Percentiles rank a stretch among this genome's conserved stretches.
Conservation (phyloP, 2,797 vertebrate genomes). For the Phoebastria nigripes region DNA sequence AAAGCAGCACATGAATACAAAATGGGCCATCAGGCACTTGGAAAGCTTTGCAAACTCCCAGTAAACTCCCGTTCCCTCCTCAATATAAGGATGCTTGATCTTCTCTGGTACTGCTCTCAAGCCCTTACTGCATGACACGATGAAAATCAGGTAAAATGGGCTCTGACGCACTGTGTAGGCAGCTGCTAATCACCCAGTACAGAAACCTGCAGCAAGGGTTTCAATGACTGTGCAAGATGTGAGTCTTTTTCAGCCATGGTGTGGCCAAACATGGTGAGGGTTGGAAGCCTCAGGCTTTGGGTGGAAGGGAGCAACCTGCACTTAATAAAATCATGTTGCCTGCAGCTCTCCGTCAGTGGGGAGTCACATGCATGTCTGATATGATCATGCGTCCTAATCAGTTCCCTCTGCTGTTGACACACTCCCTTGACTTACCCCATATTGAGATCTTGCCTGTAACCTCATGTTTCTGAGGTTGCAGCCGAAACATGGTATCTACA, state of each 20-base stretch:
- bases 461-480: background rate
- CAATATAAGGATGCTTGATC: background rate
- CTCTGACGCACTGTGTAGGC: background rate
- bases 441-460: background rate
- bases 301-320: background rate
- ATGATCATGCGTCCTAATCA: background rate
- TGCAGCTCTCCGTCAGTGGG: background rate
- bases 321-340: background rate
- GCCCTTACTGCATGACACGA: no score
- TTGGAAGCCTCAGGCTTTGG: background rate
- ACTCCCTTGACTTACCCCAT: background rate
- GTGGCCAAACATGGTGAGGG: background rate
- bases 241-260: background rate
- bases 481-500: background rate
- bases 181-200: background rate
- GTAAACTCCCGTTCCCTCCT: constrained; percentile 22
- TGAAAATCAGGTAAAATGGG: background rate
- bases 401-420: background rate
- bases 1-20: background rate
- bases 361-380: background rate
- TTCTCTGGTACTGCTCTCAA: background rate
- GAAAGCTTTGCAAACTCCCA: constrained; percentile 31
- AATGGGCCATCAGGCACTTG: background rate
- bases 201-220: background rate
- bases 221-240: background rate